phyloP scores from a whole-genome alignment of 2,113 vertebrate species.

The Microcebus tavaratra region DNA sequence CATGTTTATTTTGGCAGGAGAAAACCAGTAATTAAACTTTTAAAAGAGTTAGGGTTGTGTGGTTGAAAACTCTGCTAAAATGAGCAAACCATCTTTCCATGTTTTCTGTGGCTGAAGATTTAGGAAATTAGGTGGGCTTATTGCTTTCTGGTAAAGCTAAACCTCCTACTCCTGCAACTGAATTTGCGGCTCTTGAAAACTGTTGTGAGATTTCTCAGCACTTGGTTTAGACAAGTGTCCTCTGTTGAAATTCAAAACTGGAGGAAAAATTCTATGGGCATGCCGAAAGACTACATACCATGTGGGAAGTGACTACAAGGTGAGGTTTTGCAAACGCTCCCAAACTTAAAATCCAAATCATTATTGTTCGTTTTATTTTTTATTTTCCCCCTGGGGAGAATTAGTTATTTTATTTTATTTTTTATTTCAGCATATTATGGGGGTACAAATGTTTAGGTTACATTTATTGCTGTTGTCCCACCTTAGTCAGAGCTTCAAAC shows the following conservation, averaged over 20 bases:
- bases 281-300: neutral
- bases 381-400: too few species aligned
- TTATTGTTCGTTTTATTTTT: neutral
- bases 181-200: slow-evolving; percentile 40
- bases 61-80: slow-evolving; percentile 73
- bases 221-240: neutral
- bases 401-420: too few species aligned
- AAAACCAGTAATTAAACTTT: slow-evolving; percentile 70
- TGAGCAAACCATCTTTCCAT: slow-evolving; percentile 69
- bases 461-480: too few species aligned
- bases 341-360: slow-evolving; percentile 26
- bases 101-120: slow-evolving; percentile 69
- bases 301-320: slow-evolving; percentile 17
- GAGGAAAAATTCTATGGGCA: neutral
- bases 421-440: too few species aligned
- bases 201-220: slow-evolving; percentile 41
- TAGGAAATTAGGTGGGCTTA: slow-evolving; percentile 57
- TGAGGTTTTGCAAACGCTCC: slow-evolving; percentile 34
- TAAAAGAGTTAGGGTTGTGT: slow-evolving; percentile 65
- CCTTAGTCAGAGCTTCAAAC: too few species aligned
- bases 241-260: slow-evolving; percentile 36
- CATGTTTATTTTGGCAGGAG: slow-evolving; percentile 70
- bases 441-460: too few species aligned
- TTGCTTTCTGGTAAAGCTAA: slow-evolving; percentile 54
- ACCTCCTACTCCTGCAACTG: slow-evolving; percentile 15